These are phyloP conservation scores for Hirtodrosophila alboralis DNA, from an alignment of 2,888 invertebrate genomes.

Conservation along the genomic window DNA sequence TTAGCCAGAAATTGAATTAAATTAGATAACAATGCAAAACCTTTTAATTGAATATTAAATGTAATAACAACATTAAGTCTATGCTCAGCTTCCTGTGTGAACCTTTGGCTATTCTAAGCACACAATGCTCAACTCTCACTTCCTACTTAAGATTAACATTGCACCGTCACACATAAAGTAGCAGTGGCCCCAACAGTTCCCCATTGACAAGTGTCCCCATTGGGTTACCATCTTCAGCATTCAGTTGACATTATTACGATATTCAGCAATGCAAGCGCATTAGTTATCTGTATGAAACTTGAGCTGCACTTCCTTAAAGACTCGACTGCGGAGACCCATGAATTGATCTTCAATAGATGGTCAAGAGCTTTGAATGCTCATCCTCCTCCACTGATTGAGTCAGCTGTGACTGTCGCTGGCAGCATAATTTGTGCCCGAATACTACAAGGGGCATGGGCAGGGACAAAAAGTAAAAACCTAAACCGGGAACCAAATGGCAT, in stretches of 20 bases:
- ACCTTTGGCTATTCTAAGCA: no score
- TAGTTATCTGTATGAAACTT: conserved; percentile 58
- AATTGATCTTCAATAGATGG: conserved; percentile 48
- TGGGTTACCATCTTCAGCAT: conserved; percentile 36
- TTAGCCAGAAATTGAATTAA: no score
- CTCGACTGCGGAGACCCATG: conserved; percentile 5
- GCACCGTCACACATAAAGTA: conserved; percentile 15
- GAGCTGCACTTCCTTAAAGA: conserved; percentile 50
- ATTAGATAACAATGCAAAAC: no score
- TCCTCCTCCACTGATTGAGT: conserved; percentile 57
- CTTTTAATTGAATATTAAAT: no score
- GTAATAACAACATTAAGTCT: no score
- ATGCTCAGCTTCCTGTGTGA: no score
- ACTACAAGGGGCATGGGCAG: not conserved
- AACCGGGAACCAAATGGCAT: conserved; percentile 47
- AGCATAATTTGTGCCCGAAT: conserved; percentile 31
- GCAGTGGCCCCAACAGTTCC: conserved; percentile 7
- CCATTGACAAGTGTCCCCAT: conserved; percentile 37
- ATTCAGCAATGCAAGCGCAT: conserved; percentile 48
- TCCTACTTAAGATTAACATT: conserved; percentile 42
- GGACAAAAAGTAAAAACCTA: conserved; percentile 9
- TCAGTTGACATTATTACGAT: conserved; percentile 71
- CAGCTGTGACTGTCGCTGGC: conserved; percentile 40
- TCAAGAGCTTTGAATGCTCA: conserved; percentile 33
- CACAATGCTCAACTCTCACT: conserved; percentile 44